Evolutionary conservation across 2,797 vertebrate genomes (phyloP).

Genomic region (Lemur catta): DNA sequence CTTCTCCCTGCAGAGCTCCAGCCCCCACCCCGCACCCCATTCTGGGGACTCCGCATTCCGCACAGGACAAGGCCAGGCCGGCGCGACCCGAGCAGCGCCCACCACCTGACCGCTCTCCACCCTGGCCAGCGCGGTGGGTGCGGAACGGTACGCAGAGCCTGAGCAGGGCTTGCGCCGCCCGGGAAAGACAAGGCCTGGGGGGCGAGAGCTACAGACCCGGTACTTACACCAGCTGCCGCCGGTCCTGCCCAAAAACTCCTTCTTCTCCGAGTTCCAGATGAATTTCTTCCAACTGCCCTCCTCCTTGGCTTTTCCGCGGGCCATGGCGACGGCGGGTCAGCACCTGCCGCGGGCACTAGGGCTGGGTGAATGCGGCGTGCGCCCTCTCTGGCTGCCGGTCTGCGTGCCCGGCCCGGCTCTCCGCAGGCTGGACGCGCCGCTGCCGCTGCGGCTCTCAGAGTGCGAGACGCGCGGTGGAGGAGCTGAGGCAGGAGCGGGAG

Average conservation of each 20-base stretch:
- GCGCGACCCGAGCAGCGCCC: background rate
- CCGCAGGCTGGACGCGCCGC: slow-evolving; percentile 36
- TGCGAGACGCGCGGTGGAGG: slow-evolving; percentile 49
- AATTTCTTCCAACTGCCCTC: slow-evolving; percentile 95
- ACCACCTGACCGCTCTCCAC: background rate
- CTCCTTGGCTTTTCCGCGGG: slow-evolving; percentile 91
- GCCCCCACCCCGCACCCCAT: background rate
- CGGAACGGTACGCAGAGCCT: background rate
- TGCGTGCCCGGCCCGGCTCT: background rate
- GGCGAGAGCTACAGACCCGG: background rate
- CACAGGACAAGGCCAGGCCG: background rate
- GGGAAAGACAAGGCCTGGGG: background rate
- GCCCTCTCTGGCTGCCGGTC: slow-evolving; percentile 26
- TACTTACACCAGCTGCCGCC: slow-evolving; percentile 97
- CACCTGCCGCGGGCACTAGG: slow-evolving; percentile 31
- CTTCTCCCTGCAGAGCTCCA: background rate
- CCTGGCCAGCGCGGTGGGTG: background rate
- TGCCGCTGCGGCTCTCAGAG: slow-evolving; percentile 57
- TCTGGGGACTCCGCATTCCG: slow-evolving; percentile 24
- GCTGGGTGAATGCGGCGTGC: slow-evolving; percentile 38
- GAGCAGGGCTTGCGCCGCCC: background rate
- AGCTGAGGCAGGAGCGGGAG: slow-evolving; percentile 29
- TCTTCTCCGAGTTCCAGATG: slow-evolving; percentile 97
- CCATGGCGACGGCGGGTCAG: slow-evolving; percentile 84
- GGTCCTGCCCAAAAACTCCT: slow-evolving; percentile 94